Evolutionary conservation across 1,140 invertebrate species (phyloP), one percentile per base, ranked within the genome.

Genomic region (Tenebrio molitor): DNA sequence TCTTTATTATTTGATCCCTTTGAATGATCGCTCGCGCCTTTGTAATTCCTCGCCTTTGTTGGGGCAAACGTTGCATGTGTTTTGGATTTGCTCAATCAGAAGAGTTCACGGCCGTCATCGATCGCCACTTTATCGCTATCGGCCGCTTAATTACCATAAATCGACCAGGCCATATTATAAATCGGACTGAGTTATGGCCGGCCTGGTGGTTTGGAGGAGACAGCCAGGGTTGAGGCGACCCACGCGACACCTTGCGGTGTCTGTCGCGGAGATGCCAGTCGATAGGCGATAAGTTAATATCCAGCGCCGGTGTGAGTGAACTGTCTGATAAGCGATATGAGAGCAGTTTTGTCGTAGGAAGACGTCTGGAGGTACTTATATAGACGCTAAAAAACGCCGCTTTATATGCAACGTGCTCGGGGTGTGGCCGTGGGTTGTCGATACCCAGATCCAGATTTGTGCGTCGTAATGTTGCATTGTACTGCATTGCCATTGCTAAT

Each of bases 181-280:
- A 58, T 58, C 50, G n/a, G n/a, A n/a, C 15, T 58, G 50, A 58
- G 10, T 58, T 58, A 58, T 58, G 50, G 19, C 21, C 19, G 25
- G 50, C 1, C 25, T 29, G 23, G 50, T 58, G 50, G 50, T 15
- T 14, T 58, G 23, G 23, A 25, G 50, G 50, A 58, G 50, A 58
- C 50, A 58, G 50, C 16, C 15, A 58, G 50, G 50, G 50, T 58
- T 58, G 50, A 29, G 50, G 50, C 50, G 50, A 58, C 50, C 50
- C 50, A 58, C 50, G 50, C 50, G 50, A 58, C 50, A 58, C 50
- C 50, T 58, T 58, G 50, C 50, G 50, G 50, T 58, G 50, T 58
- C 50, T 58, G 50, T 58, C 25, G 25, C 8, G 25, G 15, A 50
- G 44, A 50, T 50, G 50, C 19, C 50, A n/a, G 44, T 58, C 50